A percentile compares a stretch with the other conserved stretches of the same genome.
Conservation (phyloP, 2,113 vertebrate genomes). For the Nipponia nippon region DNA sequence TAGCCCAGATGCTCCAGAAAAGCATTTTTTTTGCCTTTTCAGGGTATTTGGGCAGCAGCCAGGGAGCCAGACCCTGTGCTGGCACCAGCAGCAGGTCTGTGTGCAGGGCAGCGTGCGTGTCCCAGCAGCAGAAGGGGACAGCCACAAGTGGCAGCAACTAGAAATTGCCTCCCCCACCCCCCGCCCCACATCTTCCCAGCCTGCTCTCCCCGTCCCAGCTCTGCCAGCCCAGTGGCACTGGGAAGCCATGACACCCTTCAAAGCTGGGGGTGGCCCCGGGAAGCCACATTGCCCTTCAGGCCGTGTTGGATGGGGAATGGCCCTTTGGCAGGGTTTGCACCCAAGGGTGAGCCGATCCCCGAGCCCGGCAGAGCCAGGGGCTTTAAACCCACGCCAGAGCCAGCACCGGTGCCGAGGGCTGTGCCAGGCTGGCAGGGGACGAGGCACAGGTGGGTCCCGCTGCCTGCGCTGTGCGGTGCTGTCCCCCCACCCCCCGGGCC, state of each 20-base stretch:
- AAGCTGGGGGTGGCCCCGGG: background rate
- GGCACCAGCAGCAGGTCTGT: background rate
- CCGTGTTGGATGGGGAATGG: background rate
- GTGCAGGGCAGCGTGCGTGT: background rate
- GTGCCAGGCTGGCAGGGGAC: background rate
- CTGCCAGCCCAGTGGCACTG: background rate
- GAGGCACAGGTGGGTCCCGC: background rate
- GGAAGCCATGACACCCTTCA: accelerated
- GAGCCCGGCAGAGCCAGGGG: accelerated
- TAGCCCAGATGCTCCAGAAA: background rate
- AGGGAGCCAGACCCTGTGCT: background rate
- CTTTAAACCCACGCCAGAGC: background rate
- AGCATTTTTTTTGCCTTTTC: background rate
- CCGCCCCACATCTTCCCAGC: background rate
- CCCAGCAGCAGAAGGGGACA: background rate
- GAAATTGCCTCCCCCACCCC: background rate
- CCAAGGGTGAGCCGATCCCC: background rate
- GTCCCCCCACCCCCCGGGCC: background rate
- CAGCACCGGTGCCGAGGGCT: background rate
- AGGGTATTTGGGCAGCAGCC: background rate
- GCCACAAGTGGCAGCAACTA: background rate
- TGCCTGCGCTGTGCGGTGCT: accelerated
- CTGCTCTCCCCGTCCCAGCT: background rate
- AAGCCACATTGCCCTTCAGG: background rate
- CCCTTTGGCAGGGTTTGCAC: background rate